These are phyloP conservation scores for Sylvietta virens DNA, from an alignment of 2,113 vertebrate species.

Conservation along the genomic window DNA sequence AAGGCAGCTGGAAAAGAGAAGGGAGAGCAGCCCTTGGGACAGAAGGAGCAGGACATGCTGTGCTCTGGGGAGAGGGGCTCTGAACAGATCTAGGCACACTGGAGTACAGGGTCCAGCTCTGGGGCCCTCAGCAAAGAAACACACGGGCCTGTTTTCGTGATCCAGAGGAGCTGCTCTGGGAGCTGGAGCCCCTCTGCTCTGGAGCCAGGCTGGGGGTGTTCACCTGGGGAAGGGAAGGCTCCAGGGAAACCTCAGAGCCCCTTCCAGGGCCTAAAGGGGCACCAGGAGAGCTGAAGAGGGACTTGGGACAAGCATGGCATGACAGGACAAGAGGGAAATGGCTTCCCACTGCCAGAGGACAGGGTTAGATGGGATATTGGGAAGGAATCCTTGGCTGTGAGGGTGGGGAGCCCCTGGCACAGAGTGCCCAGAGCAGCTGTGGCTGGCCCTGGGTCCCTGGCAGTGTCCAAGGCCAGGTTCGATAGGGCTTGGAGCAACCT, in stretches of 20 bases:
- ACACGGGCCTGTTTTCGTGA: fast-evolving
- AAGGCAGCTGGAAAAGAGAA: neutral
- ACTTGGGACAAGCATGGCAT: fast-evolving
- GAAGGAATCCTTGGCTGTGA: fast-evolving
- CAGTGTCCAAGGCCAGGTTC: fast-evolving
- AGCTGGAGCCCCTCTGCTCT: neutral
- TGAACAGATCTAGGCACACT: neutral
- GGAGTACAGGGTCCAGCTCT: neutral
- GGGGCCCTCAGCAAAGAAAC: neutral
- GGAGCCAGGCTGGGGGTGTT: neutral
- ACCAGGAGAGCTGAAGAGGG: neutral
- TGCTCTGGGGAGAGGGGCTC: neutral
- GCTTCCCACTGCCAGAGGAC: neutral
- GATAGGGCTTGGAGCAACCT: fast-evolving
- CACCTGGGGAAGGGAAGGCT: neutral
- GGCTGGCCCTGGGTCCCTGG: neutral
- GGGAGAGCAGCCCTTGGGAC: neutral
- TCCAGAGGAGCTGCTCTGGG: neutral
- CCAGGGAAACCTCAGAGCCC: fast-evolving
- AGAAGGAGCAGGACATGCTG: neutral
- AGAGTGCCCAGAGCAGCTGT: neutral
- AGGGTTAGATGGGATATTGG: neutral
- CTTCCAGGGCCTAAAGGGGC: neutral
- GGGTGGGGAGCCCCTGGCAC: fast-evolving
- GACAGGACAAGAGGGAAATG: neutral